Percentiles rank a stretch among this genome's conserved stretches.
phyloP scores from a whole-genome alignment of 2,888 invertebrate species.

The Nomada fucata region DNA sequence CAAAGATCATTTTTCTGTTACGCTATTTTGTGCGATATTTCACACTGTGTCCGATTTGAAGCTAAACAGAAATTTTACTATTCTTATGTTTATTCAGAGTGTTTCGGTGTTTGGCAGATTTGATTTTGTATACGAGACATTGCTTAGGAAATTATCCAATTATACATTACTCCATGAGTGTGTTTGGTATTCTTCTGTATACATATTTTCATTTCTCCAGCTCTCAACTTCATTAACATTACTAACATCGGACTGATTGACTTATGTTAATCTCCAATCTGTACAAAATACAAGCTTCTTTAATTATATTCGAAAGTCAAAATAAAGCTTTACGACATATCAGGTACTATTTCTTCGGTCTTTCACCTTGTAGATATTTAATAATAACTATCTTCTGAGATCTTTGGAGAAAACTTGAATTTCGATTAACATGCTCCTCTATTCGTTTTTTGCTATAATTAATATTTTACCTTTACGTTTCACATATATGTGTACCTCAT shows the following conservation, averaged over 20 bases:
- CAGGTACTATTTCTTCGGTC: constrained; percentile 57
- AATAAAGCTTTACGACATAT: constrained; percentile 63
- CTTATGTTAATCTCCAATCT: constrained; percentile 26
- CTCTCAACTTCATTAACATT: not conserved
- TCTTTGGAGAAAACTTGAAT: constrained; percentile 46
- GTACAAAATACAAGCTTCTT: constrained; percentile 46
- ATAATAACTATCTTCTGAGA: constrained; percentile 3
- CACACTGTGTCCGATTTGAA: constrained; percentile 1
- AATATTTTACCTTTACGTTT: not conserved
- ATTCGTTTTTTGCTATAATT: constrained; percentile 6
- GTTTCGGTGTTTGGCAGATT: constrained; percentile 2
- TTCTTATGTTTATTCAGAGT: not conserved
- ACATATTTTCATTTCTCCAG: constrained; percentile 12
- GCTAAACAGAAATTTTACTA: constrained; percentile 1
- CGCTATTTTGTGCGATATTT: not conserved
- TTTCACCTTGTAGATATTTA: constrained; percentile 32
- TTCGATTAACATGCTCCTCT: constrained; percentile 12
- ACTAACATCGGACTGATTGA: constrained; percentile 12
- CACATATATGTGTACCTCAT: not conserved
- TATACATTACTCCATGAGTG: not conserved
- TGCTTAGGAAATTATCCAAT: constrained; percentile 5
- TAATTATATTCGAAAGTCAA: constrained; percentile 46
- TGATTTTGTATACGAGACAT: constrained; percentile 24
- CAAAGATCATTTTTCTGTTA: constrained; percentile 41
- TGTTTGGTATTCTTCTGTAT: constrained; percentile 3